These are phyloP conservation scores for Muschampia staudingeri DNA, from an alignment of 2,888 invertebrate genomes.

Conservation along the genomic window DNA sequence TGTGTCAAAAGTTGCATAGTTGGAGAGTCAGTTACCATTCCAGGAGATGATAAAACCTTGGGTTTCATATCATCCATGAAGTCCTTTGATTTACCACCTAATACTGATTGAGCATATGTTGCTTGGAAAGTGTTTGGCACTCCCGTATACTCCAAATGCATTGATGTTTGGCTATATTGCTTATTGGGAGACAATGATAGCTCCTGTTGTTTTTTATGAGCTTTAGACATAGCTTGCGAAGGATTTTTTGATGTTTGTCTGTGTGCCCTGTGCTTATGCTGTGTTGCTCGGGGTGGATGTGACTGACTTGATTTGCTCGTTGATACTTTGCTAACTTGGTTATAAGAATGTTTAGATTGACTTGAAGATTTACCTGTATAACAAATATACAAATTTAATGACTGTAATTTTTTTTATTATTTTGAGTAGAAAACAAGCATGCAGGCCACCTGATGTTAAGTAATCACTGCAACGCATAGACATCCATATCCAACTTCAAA, in stretches of 20 bases:
- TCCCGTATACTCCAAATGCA: slow-evolving; percentile 82
- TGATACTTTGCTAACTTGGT: slow-evolving; percentile 90
- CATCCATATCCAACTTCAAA: too few species aligned
- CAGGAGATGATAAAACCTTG: slow-evolving; percentile 79
- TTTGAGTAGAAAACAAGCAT: too few species aligned
- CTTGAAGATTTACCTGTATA: slow-evolving; percentile 86
- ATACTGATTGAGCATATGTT: slow-evolving; percentile 86
- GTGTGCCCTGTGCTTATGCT: slow-evolving; percentile 80
- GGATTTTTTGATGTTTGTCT: slow-evolving; percentile 69
- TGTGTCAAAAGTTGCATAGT: slow-evolving; percentile 85
- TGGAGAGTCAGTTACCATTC: slow-evolving; percentile 82
- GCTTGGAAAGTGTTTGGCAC: slow-evolving; percentile 88
- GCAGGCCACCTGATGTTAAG: too few species aligned
- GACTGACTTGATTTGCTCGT: slow-evolving; percentile 87
- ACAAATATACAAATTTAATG: slow-evolving; percentile 34
- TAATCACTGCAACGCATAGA: too few species aligned
- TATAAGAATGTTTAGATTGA: slow-evolving; percentile 89
- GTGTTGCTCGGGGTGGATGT: slow-evolving; percentile 73
- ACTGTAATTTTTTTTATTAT: background rate
- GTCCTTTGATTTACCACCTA: slow-evolving; percentile 83
- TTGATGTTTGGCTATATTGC: slow-evolving; percentile 76
- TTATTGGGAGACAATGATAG: slow-evolving; percentile 76
- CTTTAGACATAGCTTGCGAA: slow-evolving; percentile 71
- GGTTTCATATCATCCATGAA: slow-evolving; percentile 82
- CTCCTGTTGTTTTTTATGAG: slow-evolving; percentile 82